Conservation (phyloP, 2,113 vertebrate genomes). For the Uria aalge region DNA sequence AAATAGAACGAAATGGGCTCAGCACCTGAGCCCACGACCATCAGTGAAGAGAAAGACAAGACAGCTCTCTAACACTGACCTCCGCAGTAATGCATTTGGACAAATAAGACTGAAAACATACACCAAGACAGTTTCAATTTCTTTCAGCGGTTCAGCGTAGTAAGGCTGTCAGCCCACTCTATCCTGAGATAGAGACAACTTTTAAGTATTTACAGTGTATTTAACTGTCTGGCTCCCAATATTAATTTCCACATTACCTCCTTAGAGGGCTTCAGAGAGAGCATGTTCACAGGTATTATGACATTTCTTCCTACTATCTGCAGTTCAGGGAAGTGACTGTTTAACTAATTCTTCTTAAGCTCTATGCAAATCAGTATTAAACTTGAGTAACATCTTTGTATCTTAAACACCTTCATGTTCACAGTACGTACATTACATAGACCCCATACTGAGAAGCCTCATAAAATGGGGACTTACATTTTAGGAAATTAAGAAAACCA, state of each 20-base stretch:
- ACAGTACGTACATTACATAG: accelerated
- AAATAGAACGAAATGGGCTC: neutral
- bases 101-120: neutral
- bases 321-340: neutral
- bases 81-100: neutral
- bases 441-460: accelerated
- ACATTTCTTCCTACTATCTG: neutral
- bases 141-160: neutral
- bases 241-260: neutral
- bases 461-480: neutral
- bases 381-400: neutral
- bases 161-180: neutral
- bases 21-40: neutral
- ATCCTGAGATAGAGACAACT: neutral
- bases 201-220: neutral
- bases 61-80: neutral
- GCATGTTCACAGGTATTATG: neutral
- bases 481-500: neutral
- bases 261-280: neutral
- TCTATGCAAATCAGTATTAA: neutral
- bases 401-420: neutral
- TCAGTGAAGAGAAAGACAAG: neutral
- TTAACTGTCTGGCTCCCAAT: neutral
- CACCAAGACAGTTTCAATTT: neutral
- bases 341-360: neutral